phyloP scores from a whole-genome alignment of 1,140 invertebrate species.

The Monochamus saltuarius region DNA sequence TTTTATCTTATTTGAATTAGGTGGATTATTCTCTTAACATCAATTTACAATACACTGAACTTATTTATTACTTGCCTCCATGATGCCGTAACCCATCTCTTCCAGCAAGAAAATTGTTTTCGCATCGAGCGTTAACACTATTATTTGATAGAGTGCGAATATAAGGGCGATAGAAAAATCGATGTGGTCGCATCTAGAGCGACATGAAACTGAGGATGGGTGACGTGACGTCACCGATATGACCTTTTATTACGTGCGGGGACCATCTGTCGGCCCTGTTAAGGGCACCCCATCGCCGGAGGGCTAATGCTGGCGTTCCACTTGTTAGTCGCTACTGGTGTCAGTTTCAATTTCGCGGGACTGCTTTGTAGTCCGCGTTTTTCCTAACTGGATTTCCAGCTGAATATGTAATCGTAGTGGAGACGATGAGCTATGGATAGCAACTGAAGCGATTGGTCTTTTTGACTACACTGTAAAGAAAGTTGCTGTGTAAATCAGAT shows the following conservation, averaged over 20 bases:
- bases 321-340: conserved; percentile 38
- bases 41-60: no score
- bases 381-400: conserved; percentile 15
- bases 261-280: conserved; percentile 52
- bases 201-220: conserved; percentile 36
- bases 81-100: no score
- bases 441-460: no score
- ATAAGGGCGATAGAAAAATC: conserved; percentile 32
- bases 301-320: conserved; percentile 32
- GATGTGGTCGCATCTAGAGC: conserved; percentile 38
- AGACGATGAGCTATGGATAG: no score
- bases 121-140: no score
- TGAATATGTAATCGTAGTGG: no score
- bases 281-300: conserved; percentile 32
- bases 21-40: no score
- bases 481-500: no score
- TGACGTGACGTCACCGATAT: conserved; percentile 41
- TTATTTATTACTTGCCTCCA: no score
- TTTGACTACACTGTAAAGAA: no score
- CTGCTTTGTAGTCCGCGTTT: conserved; percentile 19
- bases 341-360: conserved; percentile 34
- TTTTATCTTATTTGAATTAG: no score
- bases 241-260: conserved; percentile 41
- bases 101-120: no score
- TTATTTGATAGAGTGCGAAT: conserved; percentile 1